Conservation (phyloP, 2,888 invertebrate genomes). For the Cephus pygmeus region DNA sequence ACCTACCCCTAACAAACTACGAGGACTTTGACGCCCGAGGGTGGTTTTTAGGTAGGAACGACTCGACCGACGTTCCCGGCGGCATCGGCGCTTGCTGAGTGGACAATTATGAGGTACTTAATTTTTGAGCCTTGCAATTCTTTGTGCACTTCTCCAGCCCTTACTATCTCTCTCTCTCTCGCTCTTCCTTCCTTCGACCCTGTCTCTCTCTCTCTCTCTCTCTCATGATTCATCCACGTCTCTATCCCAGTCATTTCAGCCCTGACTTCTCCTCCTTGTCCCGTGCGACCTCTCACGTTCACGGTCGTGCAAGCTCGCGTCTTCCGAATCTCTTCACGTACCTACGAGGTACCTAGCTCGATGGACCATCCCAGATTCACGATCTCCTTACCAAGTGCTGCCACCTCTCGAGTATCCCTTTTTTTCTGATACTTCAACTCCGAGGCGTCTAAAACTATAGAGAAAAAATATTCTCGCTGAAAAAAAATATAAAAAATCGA, state of each 20-base stretch:
- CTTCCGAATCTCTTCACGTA: too few relatives aligned
- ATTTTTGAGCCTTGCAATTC: not conserved
- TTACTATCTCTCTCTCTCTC: constrained; percentile 21
- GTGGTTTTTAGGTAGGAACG: not conserved
- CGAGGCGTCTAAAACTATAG: too few relatives aligned
- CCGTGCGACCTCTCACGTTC: not conserved
- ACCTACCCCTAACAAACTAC: not conserved
- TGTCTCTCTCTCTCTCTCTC: constrained; percentile 16
- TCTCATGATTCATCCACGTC: not conserved
- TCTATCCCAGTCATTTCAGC: not conserved
- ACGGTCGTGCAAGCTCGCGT: too few relatives aligned
- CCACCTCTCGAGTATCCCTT: too few relatives aligned
- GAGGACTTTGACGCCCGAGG: not conserved
- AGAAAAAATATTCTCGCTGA: too few relatives aligned
- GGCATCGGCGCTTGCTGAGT: not conserved
- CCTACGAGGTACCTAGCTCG: too few relatives aligned
- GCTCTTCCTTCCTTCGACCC: constrained; percentile 13
- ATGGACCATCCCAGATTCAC: too few relatives aligned
- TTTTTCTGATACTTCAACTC: too few relatives aligned
- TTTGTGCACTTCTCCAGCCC: not conserved
- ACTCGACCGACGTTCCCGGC: not conserved
- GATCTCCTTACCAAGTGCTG: too few relatives aligned
- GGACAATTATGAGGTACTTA: constrained; percentile 5
- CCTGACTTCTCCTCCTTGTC: not conserved
- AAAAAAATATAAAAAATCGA: too few relatives aligned